Percentiles rank a stretch among this genome's conserved stretches.
phyloP scores from a whole-genome alignment of 2,888 invertebrate species.

The Oconnorella tubifera region DNA sequence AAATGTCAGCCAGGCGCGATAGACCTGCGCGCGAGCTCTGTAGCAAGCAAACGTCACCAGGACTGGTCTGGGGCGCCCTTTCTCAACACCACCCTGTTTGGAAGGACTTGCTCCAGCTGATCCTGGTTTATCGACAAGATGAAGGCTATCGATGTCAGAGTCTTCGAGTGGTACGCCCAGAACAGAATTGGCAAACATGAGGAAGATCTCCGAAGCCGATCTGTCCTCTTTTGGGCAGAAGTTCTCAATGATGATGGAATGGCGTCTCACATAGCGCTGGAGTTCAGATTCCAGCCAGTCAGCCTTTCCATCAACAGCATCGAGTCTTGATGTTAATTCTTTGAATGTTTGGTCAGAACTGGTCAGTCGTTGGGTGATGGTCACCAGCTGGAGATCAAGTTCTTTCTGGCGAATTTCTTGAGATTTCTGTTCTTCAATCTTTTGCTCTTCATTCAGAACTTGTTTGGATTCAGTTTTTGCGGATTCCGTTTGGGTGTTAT shows the following conservation, averaged over 20 bases:
- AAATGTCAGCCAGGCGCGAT: conserved; percentile 19
- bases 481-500: not conserved
- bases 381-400: not conserved
- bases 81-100: conserved; percentile 13
- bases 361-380: not conserved
- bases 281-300: conserved; percentile 17
- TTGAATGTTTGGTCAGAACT: not conserved
- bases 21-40: conserved; percentile 16
- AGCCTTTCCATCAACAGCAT: conserved; percentile 1
- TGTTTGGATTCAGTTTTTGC: not conserved
- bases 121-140: not conserved
- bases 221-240: conserved; percentile 23
- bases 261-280: conserved; percentile 14
- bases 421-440: not conserved
- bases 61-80: conserved; percentile 20
- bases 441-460: not conserved
- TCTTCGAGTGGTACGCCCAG: conserved; percentile 10
- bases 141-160: conserved; percentile 14
- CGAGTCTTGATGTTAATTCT: not conserved
- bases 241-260: conserved; percentile 23
- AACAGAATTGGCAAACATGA: conserved; percentile 18
- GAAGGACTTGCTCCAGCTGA: not conserved
- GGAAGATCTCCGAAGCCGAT: conserved; percentile 16
- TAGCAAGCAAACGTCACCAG: conserved; percentile 24
- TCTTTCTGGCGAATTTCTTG: not conserved